These are phyloP conservation scores for Miltochrista miniata DNA, from an alignment of 2,888 invertebrate genomes.

Conservation along the genomic window DNA sequence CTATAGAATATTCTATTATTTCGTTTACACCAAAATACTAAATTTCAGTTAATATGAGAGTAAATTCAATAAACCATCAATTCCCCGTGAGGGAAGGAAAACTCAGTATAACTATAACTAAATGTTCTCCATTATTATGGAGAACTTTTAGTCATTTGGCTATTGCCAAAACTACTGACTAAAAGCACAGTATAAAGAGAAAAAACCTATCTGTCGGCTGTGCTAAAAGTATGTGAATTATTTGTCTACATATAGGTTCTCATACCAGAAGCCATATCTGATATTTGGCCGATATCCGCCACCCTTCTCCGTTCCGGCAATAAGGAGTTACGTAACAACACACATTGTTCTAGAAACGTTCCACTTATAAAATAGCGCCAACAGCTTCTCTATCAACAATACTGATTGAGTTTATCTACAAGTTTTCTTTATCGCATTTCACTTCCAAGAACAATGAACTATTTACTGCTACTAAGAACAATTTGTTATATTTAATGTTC, in stretches of 20 bases:
- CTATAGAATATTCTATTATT: no score
- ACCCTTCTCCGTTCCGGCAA: slow-evolving; percentile 16
- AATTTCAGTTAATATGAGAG: no score
- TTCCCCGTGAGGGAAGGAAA: no score
- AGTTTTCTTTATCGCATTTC: slow-evolving; percentile 5
- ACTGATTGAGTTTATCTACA: slow-evolving; percentile 16
- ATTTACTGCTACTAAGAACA: slow-evolving; percentile 6
- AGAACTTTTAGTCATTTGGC: no score
- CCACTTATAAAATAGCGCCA: slow-evolving; percentile 28
- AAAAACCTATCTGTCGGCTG: no score
- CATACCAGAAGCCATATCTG: not conserved
- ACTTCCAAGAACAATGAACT: slow-evolving; percentile 5
- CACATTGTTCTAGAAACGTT: slow-evolving; percentile 32
- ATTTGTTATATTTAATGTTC: slow-evolving; percentile 17
- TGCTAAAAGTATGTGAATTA: no score
- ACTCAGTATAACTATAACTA: no score
- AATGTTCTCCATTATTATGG: no score
- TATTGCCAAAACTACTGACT: not conserved
- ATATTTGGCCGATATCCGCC: slow-evolving; percentile 12
- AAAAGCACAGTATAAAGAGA: no score
- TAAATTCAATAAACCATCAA: no score
- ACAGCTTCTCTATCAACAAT: slow-evolving; percentile 23
- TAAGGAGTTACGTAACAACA: slow-evolving; percentile 30
- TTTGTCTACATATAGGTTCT: no score
- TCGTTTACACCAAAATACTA: no score